Percentiles rank a stretch among this genome's conserved stretches.
These are phyloP conservation scores for Progne subis DNA, from an alignment of 2,113 vertebrate genomes.

Conservation along the genomic window DNA sequence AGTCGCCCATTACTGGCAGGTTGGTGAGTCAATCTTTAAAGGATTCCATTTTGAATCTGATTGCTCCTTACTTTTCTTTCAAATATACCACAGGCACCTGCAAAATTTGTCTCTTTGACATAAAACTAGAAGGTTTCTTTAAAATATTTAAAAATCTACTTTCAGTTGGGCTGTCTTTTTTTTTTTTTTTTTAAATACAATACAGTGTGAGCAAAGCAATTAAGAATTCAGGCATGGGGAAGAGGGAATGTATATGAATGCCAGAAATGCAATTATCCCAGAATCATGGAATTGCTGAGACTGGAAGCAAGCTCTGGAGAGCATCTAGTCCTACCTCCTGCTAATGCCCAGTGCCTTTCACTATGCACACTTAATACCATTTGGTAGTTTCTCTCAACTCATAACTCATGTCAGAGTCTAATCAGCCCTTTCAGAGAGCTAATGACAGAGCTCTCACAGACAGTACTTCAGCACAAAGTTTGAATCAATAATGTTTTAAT, in stretches of 20 bases:
- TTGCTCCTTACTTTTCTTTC: background rate
- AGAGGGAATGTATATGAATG: background rate
- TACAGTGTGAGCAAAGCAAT: background rate
- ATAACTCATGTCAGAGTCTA: background rate
- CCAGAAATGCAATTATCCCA: background rate
- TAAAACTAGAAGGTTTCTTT: background rate
- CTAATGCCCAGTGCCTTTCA: background rate
- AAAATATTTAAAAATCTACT: background rate
- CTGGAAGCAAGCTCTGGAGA: background rate
- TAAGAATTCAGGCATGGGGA: background rate
- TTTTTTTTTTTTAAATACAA: background rate
- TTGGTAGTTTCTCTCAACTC: background rate
- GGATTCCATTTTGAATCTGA: background rate
- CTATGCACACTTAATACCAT: background rate
- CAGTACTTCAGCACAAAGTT: background rate
- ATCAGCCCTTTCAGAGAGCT: background rate
- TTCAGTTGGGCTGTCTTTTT: background rate
- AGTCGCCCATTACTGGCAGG: background rate
- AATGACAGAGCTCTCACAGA: background rate
- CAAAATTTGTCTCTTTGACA: background rate
- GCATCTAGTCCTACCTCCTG: background rate
- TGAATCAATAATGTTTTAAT: constrained; percentile 8
- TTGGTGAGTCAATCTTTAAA: background rate
- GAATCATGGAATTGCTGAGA: background rate
- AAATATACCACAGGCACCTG: background rate